phyloP scores from a whole-genome alignment of 2,888 invertebrate species.

The Dexiosoma caninum region DNA sequence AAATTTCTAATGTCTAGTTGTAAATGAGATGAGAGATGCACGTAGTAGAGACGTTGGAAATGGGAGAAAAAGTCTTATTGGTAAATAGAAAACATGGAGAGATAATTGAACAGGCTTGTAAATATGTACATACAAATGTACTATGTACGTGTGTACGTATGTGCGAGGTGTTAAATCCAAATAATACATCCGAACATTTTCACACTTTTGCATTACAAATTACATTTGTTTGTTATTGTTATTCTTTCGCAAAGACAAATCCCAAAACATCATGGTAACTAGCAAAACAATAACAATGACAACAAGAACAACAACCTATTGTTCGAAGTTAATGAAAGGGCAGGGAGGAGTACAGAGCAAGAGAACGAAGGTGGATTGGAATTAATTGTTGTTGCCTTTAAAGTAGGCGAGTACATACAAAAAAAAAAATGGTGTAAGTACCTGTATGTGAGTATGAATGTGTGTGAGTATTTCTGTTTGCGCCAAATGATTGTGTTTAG shows the following conservation, averaged over 20 bases:
- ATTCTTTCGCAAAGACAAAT: neutral
- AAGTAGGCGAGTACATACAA: neutral
- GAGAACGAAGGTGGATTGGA: neutral
- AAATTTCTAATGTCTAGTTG: slow-evolving; percentile 23
- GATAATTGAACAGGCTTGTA: neutral
- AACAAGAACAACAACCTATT: neutral
- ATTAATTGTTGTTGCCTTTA: neutral
- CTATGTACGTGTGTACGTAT: neutral
- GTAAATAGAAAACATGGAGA: slow-evolving; percentile 1
- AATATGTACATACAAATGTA: neutral
- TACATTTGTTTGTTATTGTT: neutral
- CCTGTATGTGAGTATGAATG: neutral
- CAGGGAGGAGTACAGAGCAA: neutral
- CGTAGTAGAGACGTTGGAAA: neutral
- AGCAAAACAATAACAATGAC: neutral
- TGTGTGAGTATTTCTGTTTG: neutral
- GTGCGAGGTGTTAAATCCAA: slow-evolving; percentile 46
- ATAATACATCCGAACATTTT: slow-evolving; percentile 45
- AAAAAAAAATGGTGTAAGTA: slow-evolving; percentile 22
- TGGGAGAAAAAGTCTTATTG: slow-evolving; percentile 38
- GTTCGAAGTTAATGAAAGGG: neutral
- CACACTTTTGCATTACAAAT: slow-evolving; percentile 35
- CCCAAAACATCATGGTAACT: slow-evolving; percentile 20
- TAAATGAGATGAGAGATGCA: slow-evolving; percentile 47
- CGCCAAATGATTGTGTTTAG: neutral